Conservation (phyloP, 2,888 invertebrate genomes). For the Shargacucullia verbasci region DNA sequence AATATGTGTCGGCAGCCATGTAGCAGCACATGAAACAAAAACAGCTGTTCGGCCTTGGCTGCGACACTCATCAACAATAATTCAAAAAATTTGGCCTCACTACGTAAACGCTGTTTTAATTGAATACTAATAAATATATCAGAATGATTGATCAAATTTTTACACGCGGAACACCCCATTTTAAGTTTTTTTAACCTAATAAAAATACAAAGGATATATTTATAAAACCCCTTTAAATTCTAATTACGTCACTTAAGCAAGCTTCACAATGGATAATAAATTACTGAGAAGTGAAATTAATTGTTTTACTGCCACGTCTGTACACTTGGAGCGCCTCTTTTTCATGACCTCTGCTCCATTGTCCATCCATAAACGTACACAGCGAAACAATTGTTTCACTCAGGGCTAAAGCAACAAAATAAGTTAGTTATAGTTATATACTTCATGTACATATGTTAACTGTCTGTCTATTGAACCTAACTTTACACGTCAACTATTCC, state of each 20-base stretch:
- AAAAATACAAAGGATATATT: neutral
- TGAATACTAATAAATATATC: constrained; percentile 15
- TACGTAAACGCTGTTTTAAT: neutral
- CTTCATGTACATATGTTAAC: too few species aligned
- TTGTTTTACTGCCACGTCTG: constrained; percentile 16
- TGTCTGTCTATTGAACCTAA: neutral
- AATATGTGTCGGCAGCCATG: constrained; percentile 24
- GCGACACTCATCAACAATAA: constrained; percentile 31
- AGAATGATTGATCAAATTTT: constrained; percentile 4
- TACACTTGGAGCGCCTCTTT: constrained; percentile 4
- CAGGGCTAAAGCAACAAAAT: too few species aligned
- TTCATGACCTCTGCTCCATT: constrained; percentile 5
- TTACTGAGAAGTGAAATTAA: constrained; percentile 17
- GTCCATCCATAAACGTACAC: constrained; percentile 4
- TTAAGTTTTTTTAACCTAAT: too few species aligned
- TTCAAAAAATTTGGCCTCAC: constrained; percentile 29
- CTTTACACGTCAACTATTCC: too few species aligned
- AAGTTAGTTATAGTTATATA: too few species aligned
- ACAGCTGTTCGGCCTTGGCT: constrained; percentile 50
- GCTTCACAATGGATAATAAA: constrained; percentile 5
- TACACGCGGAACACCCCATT: neutral
- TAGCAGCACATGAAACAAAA: constrained; percentile 35
- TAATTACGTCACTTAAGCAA: constrained; percentile 2
- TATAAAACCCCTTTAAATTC: neutral
- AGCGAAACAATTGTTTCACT: neutral